These are phyloP conservation scores for Crypturellus undulatus DNA, from an alignment of 2,113 vertebrate species.

Conservation along the genomic window DNA sequence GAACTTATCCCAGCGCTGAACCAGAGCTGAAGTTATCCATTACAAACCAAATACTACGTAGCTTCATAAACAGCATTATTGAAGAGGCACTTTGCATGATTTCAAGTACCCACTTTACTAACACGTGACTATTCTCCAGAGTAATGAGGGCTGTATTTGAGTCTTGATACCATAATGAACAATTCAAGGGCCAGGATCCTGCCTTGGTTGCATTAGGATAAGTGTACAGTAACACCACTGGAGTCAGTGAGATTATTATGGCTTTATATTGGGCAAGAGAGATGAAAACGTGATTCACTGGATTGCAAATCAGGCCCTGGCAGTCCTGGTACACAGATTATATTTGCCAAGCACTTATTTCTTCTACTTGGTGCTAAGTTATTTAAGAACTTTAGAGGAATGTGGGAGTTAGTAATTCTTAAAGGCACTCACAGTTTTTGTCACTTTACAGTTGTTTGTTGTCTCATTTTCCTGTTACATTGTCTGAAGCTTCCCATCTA, in stretches of 20 bases:
- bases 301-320: background rate
- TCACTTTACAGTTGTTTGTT: background rate
- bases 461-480: background rate
- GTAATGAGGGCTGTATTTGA: conserved; percentile 8
- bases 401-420: background rate
- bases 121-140: background rate
- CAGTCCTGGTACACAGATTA: background rate
- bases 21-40: background rate
- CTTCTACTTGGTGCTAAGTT: background rate
- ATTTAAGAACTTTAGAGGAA: background rate
- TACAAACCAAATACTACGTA: background rate
- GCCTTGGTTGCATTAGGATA: background rate
- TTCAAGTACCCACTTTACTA: conserved; percentile 27
- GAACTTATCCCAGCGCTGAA: background rate
- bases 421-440: background rate
- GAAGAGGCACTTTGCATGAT: background rate
- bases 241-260: background rate
- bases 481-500: background rate
- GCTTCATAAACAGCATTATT: background rate
- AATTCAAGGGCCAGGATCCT: background rate
- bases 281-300: background rate
- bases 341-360: background rate
- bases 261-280: background rate
- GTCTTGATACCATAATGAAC: background rate
- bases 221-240: background rate